Evolutionary conservation across 2,113 vertebrate genomes (phyloP).

Genomic region (Grantiella picta): DNA sequence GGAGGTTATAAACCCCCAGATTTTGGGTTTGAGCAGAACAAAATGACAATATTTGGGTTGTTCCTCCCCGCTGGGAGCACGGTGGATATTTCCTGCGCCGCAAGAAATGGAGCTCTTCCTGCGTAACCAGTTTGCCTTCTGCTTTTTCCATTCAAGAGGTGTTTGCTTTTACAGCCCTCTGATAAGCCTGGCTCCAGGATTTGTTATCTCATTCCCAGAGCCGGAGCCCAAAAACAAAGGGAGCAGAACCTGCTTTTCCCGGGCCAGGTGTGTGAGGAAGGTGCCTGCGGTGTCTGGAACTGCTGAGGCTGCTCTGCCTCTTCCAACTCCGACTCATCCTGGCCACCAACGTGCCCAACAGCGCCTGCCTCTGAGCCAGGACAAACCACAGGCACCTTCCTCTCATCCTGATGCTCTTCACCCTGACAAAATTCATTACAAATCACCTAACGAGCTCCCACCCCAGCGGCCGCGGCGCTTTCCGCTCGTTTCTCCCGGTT

Average conservation of each 20-base stretch:
- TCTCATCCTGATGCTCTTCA: neutral
- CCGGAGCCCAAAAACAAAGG: neutral
- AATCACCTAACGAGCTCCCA: neutral
- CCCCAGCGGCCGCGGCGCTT: rapidly evolving
- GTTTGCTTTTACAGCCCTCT: neutral
- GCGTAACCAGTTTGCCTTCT: neutral
- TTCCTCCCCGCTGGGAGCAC: neutral
- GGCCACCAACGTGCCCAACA: neutral
- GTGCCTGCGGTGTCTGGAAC: rapidly evolving
- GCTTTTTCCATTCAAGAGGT: neutral
- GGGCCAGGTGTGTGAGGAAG: rapidly evolving
- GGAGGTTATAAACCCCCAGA: neutral
- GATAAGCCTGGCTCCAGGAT: neutral
- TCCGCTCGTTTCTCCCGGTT: rapidly evolving
- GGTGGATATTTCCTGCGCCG: neutral
- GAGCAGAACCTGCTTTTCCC: neutral
- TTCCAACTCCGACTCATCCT: neutral
- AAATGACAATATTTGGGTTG: neutral
- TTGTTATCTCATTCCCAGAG: neutral
- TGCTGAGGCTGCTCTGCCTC: neutral
- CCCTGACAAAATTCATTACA: neutral
- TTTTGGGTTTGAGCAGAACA: neutral
- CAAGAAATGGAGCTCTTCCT: neutral
- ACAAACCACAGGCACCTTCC: neutral
- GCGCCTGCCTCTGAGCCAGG: neutral